Percentiles rank a stretch among this genome's conserved stretches.
These are phyloP conservation scores for Ptychobarbus kaznakovi DNA, from an alignment of 2,797 vertebrate species.

Conservation along the genomic window DNA sequence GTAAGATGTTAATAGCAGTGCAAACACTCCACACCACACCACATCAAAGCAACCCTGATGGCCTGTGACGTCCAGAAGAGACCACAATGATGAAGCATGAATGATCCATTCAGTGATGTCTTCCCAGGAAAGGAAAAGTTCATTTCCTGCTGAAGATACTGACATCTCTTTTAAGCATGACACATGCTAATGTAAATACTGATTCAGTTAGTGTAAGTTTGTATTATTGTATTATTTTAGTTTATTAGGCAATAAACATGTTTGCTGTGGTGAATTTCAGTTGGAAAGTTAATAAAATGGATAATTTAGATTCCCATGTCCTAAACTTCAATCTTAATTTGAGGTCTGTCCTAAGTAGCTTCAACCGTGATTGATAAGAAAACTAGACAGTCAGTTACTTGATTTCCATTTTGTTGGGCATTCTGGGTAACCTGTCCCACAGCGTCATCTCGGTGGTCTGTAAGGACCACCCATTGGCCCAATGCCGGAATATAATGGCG, in stretches of 20 bases:
- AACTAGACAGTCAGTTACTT: background rate
- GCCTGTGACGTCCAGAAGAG: slow-evolving; percentile 9
- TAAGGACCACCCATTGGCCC: background rate
- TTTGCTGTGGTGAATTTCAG: background rate
- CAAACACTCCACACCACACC: background rate
- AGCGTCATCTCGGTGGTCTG: too few relatives aligned
- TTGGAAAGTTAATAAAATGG: background rate
- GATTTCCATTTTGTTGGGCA: background rate
- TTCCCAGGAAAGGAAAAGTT: background rate
- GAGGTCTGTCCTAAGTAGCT: background rate
- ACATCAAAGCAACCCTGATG: background rate
- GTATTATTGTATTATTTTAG: too few relatives aligned
- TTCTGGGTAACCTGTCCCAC: background rate
- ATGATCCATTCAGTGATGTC: background rate
- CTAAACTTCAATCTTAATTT: background rate
- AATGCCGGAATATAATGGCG: fast-evolving
- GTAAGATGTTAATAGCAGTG: background rate
- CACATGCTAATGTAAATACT: background rate
- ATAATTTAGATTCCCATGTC: background rate
- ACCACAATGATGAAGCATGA: background rate
- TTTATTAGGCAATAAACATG: background rate
- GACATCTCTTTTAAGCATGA: background rate
- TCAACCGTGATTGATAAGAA: background rate
- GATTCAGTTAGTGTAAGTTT: too few relatives aligned
- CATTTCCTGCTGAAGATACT: background rate